Conservation (phyloP, 2,113 vertebrate genomes). For the Sporophila hypoxantha region DNA sequence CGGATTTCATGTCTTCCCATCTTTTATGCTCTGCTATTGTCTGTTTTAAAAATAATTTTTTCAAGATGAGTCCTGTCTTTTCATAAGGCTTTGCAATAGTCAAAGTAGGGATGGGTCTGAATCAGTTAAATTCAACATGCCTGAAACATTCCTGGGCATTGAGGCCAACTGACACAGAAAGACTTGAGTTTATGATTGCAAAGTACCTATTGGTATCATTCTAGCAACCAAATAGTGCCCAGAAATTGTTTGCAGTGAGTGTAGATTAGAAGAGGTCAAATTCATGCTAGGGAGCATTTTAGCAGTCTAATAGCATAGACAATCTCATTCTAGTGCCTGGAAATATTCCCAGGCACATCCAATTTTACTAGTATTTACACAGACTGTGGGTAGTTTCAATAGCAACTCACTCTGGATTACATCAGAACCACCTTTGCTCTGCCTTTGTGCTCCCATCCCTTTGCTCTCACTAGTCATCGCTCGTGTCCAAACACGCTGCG, state of each 20-base stretch:
- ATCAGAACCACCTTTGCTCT: slow-evolving; percentile 30
- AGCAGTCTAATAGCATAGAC: background rate
- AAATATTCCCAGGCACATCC: slow-evolving; percentile 12
- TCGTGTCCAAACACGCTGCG: background rate
- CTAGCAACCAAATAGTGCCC: background rate
- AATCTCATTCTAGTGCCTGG: slow-evolving; percentile 12
- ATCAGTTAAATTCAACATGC: background rate
- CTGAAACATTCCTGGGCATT: slow-evolving; percentile 12
- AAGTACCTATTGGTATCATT: background rate
- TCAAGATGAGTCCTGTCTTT: background rate
- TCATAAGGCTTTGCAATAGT: background rate
- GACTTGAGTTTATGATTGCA: background rate
- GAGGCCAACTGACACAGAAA: slow-evolving; percentile 17
- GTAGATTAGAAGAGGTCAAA: slow-evolving; percentile 37
- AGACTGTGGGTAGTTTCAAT: background rate
- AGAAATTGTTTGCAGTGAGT: slow-evolving; percentile 1
- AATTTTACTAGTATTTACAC: slow-evolving; percentile 12
- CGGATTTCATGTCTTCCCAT: background rate
- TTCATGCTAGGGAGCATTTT: slow-evolving; percentile 1
- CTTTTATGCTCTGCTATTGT: background rate
- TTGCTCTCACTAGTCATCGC: background rate
- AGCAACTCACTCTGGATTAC: background rate
- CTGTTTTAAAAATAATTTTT: background rate
- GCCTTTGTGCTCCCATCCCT: background rate
- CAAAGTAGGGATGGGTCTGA: background rate